Percentiles rank a stretch among this genome's conserved stretches.
Conservation (phyloP, 2,797 vertebrate genomes). For the Pipistrellus nathusii region DNA sequence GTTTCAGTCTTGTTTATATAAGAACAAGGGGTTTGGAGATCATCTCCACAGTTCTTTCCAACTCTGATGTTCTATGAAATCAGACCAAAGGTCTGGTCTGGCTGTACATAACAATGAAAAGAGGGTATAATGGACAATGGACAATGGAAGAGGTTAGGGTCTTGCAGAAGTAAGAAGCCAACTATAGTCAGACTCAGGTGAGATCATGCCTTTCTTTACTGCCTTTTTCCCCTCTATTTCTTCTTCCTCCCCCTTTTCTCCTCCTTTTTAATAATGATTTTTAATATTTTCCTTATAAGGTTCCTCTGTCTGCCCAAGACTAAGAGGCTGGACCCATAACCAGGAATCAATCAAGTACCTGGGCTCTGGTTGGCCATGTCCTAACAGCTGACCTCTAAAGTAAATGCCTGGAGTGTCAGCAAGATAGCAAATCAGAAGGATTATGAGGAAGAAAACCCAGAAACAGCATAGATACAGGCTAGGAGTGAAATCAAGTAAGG, state of each 20-base stretch:
- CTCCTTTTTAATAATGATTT: neutral
- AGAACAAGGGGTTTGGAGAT: neutral
- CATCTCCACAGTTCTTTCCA: neutral
- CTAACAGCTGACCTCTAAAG: neutral
- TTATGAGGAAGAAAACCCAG: neutral
- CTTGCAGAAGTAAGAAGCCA: neutral
- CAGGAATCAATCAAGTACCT: neutral
- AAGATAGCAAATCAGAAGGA: neutral
- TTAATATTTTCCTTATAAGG: neutral
- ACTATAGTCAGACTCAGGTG: neutral
- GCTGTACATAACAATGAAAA: neutral
- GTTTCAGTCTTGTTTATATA: constrained; percentile 22
- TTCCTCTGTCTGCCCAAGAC: neutral
- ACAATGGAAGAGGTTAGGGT: neutral
- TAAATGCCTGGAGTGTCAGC: neutral
- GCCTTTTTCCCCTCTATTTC: neutral
- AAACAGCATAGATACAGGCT: neutral
- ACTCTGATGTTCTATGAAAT: neutral
- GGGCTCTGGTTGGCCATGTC: neutral
- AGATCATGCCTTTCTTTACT: neutral
- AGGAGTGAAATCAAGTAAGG: neutral
- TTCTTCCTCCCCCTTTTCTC: neutral
- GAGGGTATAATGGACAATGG: neutral
- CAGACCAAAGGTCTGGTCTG: neutral
- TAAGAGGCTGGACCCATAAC: neutral